phyloP scores from a whole-genome alignment of 2,797 vertebrate genomes.

The Furcifer pardalis region DNA sequence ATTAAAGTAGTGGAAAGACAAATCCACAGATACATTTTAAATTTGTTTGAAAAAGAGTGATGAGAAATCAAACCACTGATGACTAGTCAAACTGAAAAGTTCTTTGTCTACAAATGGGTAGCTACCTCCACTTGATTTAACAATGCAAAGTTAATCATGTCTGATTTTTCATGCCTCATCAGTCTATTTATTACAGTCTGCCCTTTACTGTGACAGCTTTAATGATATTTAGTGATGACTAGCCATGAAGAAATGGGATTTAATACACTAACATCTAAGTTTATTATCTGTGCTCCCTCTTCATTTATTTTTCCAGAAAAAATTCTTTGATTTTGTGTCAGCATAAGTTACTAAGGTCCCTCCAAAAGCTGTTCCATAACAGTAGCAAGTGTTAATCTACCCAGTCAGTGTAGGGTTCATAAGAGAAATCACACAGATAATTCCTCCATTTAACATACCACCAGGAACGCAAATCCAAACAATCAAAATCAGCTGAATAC shows the following conservation, averaged over 20 bases:
- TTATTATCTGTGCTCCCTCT: constrained; percentile 72
- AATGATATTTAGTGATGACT: constrained; percentile 70
- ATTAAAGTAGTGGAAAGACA: neutral
- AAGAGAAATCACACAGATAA: constrained; percentile 56
- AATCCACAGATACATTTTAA: neutral
- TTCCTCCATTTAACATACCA: constrained; percentile 47
- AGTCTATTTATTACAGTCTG: constrained; percentile 64
- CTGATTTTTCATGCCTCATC: constrained; percentile 50
- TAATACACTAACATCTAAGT: constrained; percentile 72
- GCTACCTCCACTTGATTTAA: constrained; percentile 48
- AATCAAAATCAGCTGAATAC: constrained; percentile 32
- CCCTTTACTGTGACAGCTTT: constrained; percentile 72
- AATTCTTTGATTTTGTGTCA: constrained; percentile 64
- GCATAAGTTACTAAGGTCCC: constrained; percentile 56
- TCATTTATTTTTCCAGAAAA: constrained; percentile 68
- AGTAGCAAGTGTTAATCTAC: constrained; percentile 65
- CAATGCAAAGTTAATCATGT: constrained; percentile 53
- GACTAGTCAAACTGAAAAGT: constrained; percentile 29
- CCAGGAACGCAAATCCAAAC: constrained; percentile 45
- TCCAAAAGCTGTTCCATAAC: constrained; percentile 60
- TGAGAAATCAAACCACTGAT: neutral
- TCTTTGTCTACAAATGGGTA: constrained; percentile 27
- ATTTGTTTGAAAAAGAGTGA: neutral
- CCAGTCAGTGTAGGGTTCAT: constrained; percentile 65
- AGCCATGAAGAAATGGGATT: constrained; percentile 57